These are phyloP conservation scores for Echiichthys vipera DNA, from an alignment of 2,797 vertebrate genomes.

Conservation along the genomic window DNA sequence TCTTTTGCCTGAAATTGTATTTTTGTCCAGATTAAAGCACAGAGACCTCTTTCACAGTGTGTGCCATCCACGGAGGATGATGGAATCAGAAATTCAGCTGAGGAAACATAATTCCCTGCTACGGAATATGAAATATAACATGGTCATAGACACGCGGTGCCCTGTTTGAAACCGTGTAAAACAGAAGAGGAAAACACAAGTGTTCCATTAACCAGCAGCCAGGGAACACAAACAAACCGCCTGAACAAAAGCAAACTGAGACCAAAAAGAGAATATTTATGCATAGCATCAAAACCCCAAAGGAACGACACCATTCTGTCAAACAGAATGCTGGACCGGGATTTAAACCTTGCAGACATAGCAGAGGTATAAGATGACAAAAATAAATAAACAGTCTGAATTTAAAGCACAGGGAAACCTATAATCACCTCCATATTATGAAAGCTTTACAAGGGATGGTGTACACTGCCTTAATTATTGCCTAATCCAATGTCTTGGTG, in stretches of 20 bases:
- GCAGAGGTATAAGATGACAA: background rate
- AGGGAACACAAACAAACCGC: background rate
- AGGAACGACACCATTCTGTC: background rate
- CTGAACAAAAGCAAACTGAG: background rate
- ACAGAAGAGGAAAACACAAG: background rate
- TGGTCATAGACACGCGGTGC: background rate
- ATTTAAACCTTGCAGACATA: background rate
- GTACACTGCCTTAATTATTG: background rate
- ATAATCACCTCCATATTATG: background rate
- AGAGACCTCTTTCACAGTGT: background rate
- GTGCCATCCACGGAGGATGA: background rate
- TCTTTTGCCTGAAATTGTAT: conserved; percentile 4
- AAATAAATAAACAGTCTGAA: background rate
- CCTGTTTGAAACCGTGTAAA: background rate
- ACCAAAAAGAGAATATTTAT: background rate
- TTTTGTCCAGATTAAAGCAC: background rate
- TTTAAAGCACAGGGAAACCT: background rate
- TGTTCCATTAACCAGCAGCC: background rate
- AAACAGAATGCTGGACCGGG: background rate
- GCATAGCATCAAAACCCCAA: background rate
- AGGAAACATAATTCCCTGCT: background rate
- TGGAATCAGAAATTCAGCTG: background rate
- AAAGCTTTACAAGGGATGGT: background rate
- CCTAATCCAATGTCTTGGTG: background rate
- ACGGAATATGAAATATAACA: background rate